These are phyloP conservation scores for Cephus runcator DNA, from an alignment of 2,888 invertebrate genomes.

Conservation along the genomic window DNA sequence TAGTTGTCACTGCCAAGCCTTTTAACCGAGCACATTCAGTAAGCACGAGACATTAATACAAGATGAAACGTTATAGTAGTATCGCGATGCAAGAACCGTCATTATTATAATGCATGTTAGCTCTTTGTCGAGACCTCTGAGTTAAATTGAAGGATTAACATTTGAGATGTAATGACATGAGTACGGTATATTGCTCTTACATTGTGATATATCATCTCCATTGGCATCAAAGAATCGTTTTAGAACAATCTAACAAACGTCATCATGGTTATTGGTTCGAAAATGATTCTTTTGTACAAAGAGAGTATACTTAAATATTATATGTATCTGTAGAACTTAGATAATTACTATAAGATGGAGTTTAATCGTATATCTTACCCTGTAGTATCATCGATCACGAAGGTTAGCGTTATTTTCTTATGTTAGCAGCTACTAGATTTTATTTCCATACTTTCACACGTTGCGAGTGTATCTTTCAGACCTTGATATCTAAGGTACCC, in stretches of 20 bases:
- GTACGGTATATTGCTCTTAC: conserved; percentile 20
- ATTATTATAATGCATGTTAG: not conserved
- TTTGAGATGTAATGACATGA: not conserved
- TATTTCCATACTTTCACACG: not conserved
- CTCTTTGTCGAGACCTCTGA: not conserved
- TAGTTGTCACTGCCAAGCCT: conserved; percentile 53
- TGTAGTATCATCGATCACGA: not conserved
- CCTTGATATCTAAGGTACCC: not conserved
- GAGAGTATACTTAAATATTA: conserved; percentile 35
- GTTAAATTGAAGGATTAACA: not conserved
- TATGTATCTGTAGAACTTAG: conserved; percentile 30
- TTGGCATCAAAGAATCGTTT: conserved; percentile 37
- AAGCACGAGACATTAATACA: conserved; percentile 2
- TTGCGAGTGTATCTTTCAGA: not conserved
- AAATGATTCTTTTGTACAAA: conserved; percentile 37
- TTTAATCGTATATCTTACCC: not conserved
- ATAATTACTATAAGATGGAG: not conserved
- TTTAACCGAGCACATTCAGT: conserved; percentile 19
- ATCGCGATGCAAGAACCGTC: conserved; percentile 18
- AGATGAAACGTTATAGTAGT: conserved; percentile 10
- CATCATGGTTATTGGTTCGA: conserved; percentile 9
- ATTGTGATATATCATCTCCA: conserved; percentile 27
- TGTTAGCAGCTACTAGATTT: not conserved
- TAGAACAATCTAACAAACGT: conserved; percentile 16
- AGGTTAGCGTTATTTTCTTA: not conserved